phyloP scores from a whole-genome alignment of 1,140 invertebrate species.

The Platyscapa corneri region DNA sequence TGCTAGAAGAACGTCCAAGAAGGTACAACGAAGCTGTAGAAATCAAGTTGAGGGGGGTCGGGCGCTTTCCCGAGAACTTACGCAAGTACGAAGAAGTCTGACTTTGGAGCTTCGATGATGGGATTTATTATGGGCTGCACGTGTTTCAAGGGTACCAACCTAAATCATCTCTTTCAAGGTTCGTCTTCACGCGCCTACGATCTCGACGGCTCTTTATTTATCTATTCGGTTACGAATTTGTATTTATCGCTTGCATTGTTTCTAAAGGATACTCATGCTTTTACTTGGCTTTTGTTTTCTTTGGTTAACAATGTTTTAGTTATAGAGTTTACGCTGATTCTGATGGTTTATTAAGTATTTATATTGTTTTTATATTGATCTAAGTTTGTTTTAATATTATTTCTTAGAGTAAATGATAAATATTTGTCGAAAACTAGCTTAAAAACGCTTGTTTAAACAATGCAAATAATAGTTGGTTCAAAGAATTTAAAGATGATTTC shows the following conservation, averaged over 20 bases:
- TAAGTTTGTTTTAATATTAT: too few species aligned
- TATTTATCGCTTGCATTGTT: neutral
- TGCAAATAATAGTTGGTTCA: too few species aligned
- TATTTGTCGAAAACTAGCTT: too few species aligned
- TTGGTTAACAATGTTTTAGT: neutral
- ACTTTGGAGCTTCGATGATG: constrained; percentile 78
- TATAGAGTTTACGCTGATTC: neutral
- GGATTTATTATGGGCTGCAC: constrained; percentile 92
- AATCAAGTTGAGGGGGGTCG: neutral
- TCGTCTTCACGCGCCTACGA: constrained; percentile 57
- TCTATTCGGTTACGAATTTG: neutral
- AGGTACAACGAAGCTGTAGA: neutral
- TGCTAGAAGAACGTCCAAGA: neutral
- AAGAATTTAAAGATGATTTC: too few species aligned
- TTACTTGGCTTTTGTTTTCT: too few species aligned
- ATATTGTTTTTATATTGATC: too few species aligned
- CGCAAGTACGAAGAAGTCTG: neutral
- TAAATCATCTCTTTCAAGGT: constrained; percentile 72
- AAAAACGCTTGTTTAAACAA: too few species aligned
- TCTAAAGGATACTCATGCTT: neutral
- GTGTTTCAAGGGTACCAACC: constrained; percentile 86
- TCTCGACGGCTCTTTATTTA: neutral
- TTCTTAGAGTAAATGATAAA: too few species aligned
- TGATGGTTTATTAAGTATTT: neutral
- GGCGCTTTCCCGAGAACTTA: neutral